phyloP scores from a whole-genome alignment of 2,888 invertebrate genomes.

The Ryuthela nishihirai region DNA sequence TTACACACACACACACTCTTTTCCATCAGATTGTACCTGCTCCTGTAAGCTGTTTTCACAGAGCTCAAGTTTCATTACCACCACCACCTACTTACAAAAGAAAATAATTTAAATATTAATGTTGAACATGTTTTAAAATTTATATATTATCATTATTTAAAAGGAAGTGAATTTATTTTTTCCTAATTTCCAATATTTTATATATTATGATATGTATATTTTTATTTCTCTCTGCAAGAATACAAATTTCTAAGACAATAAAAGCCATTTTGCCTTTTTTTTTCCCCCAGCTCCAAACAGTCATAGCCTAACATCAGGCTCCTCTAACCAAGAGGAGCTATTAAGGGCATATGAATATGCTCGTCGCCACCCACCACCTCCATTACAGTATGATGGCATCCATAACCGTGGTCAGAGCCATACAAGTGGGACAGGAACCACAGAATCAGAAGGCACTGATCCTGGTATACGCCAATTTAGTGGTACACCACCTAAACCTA shows the following conservation, averaged over 20 bases:
- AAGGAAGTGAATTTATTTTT: too few relatives aligned
- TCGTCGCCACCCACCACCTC: conserved; percentile 35
- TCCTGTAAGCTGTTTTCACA: too few relatives aligned
- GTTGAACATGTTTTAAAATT: too few relatives aligned
- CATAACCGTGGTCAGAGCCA: conserved; percentile 34
- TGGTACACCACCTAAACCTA: conserved; percentile 42
- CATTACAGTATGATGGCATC: conserved; percentile 29
- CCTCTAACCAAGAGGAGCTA: conserved; percentile 42
- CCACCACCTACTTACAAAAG: too few relatives aligned
- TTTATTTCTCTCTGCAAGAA: background rate
- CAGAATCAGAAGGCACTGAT: conserved; percentile 41
- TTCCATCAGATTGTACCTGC: too few relatives aligned
- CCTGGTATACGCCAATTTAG: conserved; percentile 43
- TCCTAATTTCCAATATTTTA: too few relatives aligned
- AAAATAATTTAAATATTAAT: too few relatives aligned
- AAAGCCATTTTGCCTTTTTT: too few relatives aligned
- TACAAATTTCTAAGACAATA: background rate
- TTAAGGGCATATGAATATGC: conserved; percentile 42
- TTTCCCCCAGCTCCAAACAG: conserved; percentile 31
- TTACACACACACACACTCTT: too few relatives aligned
- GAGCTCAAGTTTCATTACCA: too few relatives aligned
- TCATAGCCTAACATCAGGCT: conserved; percentile 40
- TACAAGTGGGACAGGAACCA: conserved; percentile 35
- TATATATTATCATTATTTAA: too few relatives aligned
- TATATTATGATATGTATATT: too few relatives aligned